Base-by-base conservation (phyloP, 2,797 vertebrate species). In the Sternotherus odoratus region DNA sequence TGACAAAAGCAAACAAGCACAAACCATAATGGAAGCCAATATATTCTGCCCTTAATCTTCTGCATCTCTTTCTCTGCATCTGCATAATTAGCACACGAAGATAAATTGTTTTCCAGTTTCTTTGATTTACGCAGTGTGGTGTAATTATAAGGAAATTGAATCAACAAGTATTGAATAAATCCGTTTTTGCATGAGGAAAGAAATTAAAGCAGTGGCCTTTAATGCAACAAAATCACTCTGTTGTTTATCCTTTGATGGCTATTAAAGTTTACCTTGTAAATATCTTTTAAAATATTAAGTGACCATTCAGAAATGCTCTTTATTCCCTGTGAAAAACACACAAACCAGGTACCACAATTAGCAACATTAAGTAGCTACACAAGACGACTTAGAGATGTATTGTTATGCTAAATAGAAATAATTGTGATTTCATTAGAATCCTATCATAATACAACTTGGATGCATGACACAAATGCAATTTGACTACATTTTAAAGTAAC, bases 91-190 rank as follows among this genome's bases (percentile, higher is more conserved):
- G 56, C 53, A 91, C 28, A 53, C 12, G 48, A 57, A 93, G 83
- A 77, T 54, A 77, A 89, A 81, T 80, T 91, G 77, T 81, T 95
- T 94, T 75, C 84, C 54, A 75, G 15, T 51, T 79, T 92, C 85
- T 89, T 85, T 93, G 94, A 94, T 86, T 96, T 92, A 72, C 51
- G 94, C 90, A 46, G 46, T 80, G 91, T 95, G 49, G 39, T 77
- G 72, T 75, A 92, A 96, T 92, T 87, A 48, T 11, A 96, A 95
- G 80, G 91, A 91, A 93, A 77, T 80, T 91, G 57, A 95, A 91
- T 74, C 82, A 79, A 86, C 30, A 93, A 77, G 57, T 66, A 88
- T 23, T 79, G 30, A 66, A 89, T 49, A 46, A 92, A 83, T 84
- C 79, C 90, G 30, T 23, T 90, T 95, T 88, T 83, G 81, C 82